Evolutionary conservation across 2,888 invertebrate species (phyloP).

Genomic region (Andrena marginata): DNA sequence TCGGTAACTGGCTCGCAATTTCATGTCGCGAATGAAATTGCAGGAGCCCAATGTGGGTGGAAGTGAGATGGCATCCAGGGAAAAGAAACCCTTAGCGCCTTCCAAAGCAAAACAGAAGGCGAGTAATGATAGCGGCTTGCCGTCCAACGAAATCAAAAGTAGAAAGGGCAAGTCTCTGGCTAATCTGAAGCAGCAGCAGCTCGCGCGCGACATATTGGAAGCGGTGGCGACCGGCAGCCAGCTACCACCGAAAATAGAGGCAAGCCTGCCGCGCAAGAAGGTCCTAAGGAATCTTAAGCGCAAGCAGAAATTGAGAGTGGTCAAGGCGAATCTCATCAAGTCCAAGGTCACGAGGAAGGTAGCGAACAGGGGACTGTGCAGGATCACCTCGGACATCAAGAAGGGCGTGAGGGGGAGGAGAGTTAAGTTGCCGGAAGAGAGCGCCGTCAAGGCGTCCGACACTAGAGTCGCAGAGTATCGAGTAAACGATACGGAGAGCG

Average conservation of each 20-base stretch:
- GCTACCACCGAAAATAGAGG: conserved; percentile 81
- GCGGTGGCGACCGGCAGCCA: conserved; percentile 83
- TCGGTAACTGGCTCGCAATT: conserved; percentile 27
- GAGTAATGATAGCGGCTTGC: conserved; percentile 81
- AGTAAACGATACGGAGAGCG: conserved; percentile 52
- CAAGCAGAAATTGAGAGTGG: conserved; percentile 80
- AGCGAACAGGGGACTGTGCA: conserved; percentile 77
- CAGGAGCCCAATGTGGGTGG: conserved; percentile 85
- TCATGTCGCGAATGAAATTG: conserved; percentile 65
- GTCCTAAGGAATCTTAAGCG: conserved; percentile 80
- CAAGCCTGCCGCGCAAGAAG: conserved; percentile 81
- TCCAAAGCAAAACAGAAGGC: conserved; percentile 84
- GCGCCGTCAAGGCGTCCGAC: conserved; percentile 38
- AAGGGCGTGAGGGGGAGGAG: conserved; percentile 72
- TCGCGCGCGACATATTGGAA: conserved; percentile 81
- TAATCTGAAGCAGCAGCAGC: conserved; percentile 75
- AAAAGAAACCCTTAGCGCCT: conserved; percentile 85
- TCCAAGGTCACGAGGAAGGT: conserved; percentile 81
- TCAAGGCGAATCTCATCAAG: conserved; percentile 80
- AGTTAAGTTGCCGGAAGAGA: conserved; percentile 61
- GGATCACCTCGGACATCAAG: conserved; percentile 72
- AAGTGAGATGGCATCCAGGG: conserved; percentile 86
- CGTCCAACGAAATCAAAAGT: conserved; percentile 76
- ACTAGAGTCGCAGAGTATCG: conserved; percentile 60
- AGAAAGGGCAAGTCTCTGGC: conserved; percentile 77